A percentile compares a stretch with the other conserved stretches of the same genome.
Evolutionary conservation across 2,797 vertebrate species (phyloP).

Genomic region (Spinibarbus caldwelli): DNA sequence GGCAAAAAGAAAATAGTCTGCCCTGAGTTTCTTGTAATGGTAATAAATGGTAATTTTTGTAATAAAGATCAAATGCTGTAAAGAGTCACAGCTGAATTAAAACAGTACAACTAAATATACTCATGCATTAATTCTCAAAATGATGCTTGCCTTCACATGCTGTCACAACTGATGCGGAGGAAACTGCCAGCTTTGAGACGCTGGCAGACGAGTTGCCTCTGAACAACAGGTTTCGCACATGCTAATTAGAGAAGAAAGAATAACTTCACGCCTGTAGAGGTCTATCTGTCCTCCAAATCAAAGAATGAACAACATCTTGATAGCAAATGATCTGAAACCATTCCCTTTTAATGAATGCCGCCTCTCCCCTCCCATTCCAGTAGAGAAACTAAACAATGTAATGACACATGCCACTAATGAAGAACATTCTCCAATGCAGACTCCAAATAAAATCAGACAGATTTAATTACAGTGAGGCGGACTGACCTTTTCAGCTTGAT

Average conservation of each 20-base stretch:
- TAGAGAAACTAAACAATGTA: conserved; percentile 56
- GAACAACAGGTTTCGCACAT: conserved; percentile 23
- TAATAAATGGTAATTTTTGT: conserved; percentile 8
- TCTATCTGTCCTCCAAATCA: not conserved
- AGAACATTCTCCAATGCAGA: conserved; percentile 61
- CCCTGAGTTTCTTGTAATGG: conserved; percentile 1
- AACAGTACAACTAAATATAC: conserved; percentile 10
- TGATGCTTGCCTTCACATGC: not conserved
- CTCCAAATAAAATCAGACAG: conserved; percentile 74
- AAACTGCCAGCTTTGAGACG: not conserved
- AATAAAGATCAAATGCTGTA: conserved; percentile 17
- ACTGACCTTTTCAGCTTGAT: conserved; percentile 79
- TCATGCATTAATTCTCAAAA: not conserved
- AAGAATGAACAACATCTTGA: conserved; percentile 13
- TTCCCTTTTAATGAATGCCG: conserved; percentile 46
- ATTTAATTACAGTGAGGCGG: conserved; percentile 75
- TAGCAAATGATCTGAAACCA: conserved; percentile 37
- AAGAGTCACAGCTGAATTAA: conserved; percentile 23
- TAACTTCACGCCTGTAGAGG: not conserved
- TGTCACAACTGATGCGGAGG: not conserved
- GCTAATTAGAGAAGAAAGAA: conserved; percentile 40
- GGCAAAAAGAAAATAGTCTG: conserved; percentile 25
- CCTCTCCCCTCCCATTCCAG: conserved; percentile 19
- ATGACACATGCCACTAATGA: conserved; percentile 70
- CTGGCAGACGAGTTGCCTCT: not conserved